Evolutionary conservation across 2,888 invertebrate species (phyloP).

Genomic region (Leucania comma): DNA sequence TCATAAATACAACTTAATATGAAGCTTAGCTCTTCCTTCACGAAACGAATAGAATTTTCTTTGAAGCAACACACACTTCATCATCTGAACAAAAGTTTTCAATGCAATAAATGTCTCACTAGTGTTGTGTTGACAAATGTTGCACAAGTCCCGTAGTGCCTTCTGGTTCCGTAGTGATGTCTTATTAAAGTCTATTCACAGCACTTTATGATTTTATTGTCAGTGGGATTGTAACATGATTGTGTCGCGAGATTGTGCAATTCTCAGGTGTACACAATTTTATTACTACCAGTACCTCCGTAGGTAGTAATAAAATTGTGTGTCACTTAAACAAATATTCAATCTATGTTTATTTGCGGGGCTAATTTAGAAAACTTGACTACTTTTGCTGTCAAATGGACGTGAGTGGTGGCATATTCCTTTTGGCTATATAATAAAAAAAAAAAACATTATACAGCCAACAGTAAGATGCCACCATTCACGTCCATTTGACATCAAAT

Average conservation of each 20-base stretch:
- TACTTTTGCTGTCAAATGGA: too few relatives aligned
- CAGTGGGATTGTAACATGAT: constrained; percentile 9
- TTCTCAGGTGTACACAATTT: background rate
- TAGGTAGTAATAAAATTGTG: too few relatives aligned
- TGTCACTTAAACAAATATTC: too few relatives aligned
- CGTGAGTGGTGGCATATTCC: too few relatives aligned
- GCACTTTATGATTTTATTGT: constrained; percentile 8
- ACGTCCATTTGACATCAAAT: too few relatives aligned
- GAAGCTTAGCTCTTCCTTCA: constrained; percentile 1
- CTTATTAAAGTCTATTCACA: constrained; percentile 29
- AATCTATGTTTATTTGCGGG: too few relatives aligned
- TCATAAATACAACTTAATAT: constrained; percentile 13
- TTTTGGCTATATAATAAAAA: too few relatives aligned
- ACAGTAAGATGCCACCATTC: too few relatives aligned
- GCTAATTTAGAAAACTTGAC: background rate
- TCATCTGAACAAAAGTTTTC: constrained; percentile 51
- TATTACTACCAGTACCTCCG: too few relatives aligned
- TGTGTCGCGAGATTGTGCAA: constrained; percentile 3
- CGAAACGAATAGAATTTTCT: constrained; percentile 14
- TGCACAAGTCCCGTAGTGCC: constrained; percentile 15
- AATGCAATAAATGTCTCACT: constrained; percentile 44
- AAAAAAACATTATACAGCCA: too few relatives aligned
- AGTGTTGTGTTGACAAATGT: constrained; percentile 45
- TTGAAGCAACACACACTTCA: constrained; percentile 27
- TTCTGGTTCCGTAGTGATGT: constrained; percentile 1